Evolutionary conservation across 2,113 vertebrate species (phyloP), one percentile per base, ranked within the genome.

Genomic region (Micronycteris hirsuta): DNA sequence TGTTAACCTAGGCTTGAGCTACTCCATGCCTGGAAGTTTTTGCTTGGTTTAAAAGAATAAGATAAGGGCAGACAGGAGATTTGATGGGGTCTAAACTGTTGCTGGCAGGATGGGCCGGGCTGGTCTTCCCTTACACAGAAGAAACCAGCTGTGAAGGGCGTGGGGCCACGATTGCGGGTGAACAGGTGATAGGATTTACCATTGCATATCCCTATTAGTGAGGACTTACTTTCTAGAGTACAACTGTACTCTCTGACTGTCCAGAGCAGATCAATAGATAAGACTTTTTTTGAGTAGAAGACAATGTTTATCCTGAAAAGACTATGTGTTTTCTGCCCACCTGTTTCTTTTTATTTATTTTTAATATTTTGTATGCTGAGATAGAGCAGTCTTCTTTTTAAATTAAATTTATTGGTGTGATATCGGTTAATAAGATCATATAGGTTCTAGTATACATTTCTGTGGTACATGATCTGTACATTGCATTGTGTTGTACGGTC

Each of bases 101-200:
- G 0, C 36, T 85, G 12, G 2, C 1, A 12, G 33, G 2, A 5
- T 43, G 9, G 2, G 24, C 28, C 26, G 33, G 6, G 1, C 43
- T 85, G 13, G 16, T 16, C 9, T 67, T 19, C 5, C 0, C 22
- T 68, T n/a, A 22, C 4, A 43, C 1, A 26, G 31, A 33, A 87
- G 36, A 80, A 92, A 31, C 24, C 56, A 15, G 31, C 4, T 4
- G 4, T 28, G 24, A 38, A 45, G 4, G 4, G 3, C 6, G 26
- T 47, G 19, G 16, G 2, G 2, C 7, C 14, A 8, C 16, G 24
- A 65, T 14, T 70, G 7, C 54, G 6, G 28, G 1, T 4, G 6
- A 4, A 36, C 13, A n/a, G 2, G 11, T 22, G 22, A 2, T 49
- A 43, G 7, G 5, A n/a, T 54, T 68, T 77, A 26, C 73, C 2